These are phyloP conservation scores for Meandrusa payeni DNA, from an alignment of 2,888 invertebrate genomes.

Conservation along the genomic window DNA sequence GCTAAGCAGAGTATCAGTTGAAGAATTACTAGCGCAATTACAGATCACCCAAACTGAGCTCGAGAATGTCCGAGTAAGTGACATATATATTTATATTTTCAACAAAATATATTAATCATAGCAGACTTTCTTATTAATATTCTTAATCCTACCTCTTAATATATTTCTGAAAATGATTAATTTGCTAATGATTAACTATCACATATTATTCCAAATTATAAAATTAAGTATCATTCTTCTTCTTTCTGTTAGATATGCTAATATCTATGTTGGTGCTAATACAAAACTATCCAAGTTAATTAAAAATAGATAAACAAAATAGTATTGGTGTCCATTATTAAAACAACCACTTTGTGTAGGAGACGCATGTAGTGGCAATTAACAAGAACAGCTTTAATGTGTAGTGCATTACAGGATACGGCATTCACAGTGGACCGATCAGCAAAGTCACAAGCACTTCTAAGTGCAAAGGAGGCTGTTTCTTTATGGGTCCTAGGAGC, in stretches of 20 bases:
- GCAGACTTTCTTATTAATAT: too few species aligned
- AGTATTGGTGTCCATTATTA: conserved; percentile 21
- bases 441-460: conserved; percentile 89
- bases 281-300: neutral
- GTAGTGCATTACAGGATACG: conserved; percentile 85
- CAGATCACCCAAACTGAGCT: conserved; percentile 92
- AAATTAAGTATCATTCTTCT: conserved; percentile 18
- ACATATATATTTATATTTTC: conserved; percentile 4
- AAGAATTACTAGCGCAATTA: conserved; percentile 90
- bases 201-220: conserved; percentile 9
- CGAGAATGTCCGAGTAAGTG: conserved; percentile 91
- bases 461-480: conserved; percentile 96
- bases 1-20: conserved; percentile 87
- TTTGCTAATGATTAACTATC: conserved; percentile 10
- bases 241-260: conserved; percentile 26
- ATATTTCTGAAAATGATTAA: neutral
- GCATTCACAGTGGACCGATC: conserved; percentile 84
- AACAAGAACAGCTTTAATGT: conserved; percentile 71
- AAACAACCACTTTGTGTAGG: conserved; percentile 40
- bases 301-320: conserved; percentile 6
- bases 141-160: neutral
- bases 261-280: conserved; percentile 28
- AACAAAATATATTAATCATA: too few species aligned
- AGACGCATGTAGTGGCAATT: conserved; percentile 73
- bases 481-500: conserved; percentile 96